These are phyloP conservation scores for Nebria brevicollis DNA, from an alignment of 2,888 invertebrate genomes.

Conservation along the genomic window DNA sequence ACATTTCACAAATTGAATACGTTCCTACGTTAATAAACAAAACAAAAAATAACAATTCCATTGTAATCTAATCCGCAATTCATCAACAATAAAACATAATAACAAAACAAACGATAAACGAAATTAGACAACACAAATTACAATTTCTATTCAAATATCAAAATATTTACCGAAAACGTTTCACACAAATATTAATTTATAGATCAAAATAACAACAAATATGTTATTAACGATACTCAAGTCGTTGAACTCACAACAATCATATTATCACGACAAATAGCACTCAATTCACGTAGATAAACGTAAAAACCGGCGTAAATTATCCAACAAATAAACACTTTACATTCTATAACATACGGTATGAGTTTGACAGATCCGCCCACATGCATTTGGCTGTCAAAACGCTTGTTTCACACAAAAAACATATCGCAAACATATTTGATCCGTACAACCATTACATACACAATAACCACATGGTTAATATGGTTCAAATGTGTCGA, in stretches of 20 bases:
- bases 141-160: too few species aligned
- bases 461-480: not conserved
- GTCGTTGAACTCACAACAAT: slow-evolving; percentile 14
- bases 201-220: slow-evolving; percentile 28
- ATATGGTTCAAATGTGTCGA: not conserved
- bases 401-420: slow-evolving; percentile 15
- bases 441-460: not conserved
- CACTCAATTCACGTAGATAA: slow-evolving; percentile 14
- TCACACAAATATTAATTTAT: not conserved
- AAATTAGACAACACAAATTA: too few species aligned
- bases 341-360: slow-evolving; percentile 50
- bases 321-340: slow-evolving; percentile 36
- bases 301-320: slow-evolving; percentile 17
- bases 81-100: not conserved
- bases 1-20: too few species aligned
- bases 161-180: too few species aligned
- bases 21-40: too few species aligned
- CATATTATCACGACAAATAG: not conserved
- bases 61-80: not conserved
- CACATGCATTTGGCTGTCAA: slow-evolving; percentile 56
- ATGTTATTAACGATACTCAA: not conserved
- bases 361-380: slow-evolving; percentile 61
- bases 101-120: too few species aligned
- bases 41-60: not conserved
- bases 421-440: not conserved